phyloP scores from a whole-genome alignment of 1,140 invertebrate species.

The Zaprionus ornatus region DNA sequence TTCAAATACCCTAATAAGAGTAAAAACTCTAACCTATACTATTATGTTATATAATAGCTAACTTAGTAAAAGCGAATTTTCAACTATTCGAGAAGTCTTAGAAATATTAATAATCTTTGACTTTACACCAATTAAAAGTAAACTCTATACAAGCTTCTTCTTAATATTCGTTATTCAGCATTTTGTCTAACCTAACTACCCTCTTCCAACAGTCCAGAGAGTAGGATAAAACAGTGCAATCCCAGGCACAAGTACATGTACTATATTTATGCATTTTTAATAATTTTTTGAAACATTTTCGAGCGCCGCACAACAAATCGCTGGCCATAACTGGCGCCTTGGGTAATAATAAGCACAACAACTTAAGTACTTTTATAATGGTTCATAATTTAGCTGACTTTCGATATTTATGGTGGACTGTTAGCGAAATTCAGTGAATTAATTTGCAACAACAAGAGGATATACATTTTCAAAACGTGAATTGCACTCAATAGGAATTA shows the following conservation, averaged over 20 bases:
- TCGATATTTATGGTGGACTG: constrained; percentile 23
- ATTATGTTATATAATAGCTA: too few species aligned
- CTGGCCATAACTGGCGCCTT: constrained; percentile 23
- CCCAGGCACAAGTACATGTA: background rate
- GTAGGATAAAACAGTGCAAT: constrained; percentile 18
- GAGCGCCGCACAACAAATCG: constrained; percentile 23
- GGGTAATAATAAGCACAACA: constrained; percentile 26
- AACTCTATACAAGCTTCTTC: background rate
- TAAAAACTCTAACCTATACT: too few species aligned
- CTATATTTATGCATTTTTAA: constrained; percentile 38
- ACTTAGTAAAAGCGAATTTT: too few species aligned
- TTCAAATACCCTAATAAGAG: too few species aligned
- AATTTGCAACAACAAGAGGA: constrained; percentile 11
- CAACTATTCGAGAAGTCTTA: too few species aligned
- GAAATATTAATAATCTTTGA: too few species aligned
- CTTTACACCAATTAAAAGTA: too few species aligned
- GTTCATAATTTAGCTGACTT: constrained; percentile 31
- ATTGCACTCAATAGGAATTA: background rate
- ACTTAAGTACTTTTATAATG: constrained; percentile 38
- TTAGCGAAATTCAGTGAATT: constrained; percentile 27
- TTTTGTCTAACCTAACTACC: background rate
- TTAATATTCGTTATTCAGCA: background rate
- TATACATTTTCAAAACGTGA: constrained; percentile 8
- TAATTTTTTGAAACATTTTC: constrained; percentile 40
- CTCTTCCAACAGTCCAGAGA: background rate